Percentiles rank a stretch among this genome's conserved stretches.
Evolutionary conservation across 2,113 vertebrate genomes (phyloP).

Genomic region (Passer domesticus): DNA sequence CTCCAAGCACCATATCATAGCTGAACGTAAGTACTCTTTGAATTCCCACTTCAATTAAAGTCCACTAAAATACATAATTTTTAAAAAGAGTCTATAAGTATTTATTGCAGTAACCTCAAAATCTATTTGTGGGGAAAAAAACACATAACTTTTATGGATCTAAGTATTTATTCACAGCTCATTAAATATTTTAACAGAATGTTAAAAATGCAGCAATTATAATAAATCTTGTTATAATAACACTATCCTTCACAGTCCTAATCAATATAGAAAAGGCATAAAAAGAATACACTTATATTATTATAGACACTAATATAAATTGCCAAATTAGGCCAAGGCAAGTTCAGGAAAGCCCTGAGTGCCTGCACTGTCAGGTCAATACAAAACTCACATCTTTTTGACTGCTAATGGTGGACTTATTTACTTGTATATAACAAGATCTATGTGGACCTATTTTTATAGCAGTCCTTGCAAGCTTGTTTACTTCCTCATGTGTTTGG

Average conservation of each 20-base stretch:
- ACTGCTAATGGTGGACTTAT: neutral
- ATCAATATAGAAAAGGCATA: neutral
- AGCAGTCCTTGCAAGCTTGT: neutral
- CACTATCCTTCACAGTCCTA: neutral
- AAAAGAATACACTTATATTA: neutral
- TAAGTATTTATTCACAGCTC: neutral
- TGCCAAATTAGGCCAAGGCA: neutral
- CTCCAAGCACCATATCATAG: neutral
- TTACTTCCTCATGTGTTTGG: neutral
- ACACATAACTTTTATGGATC: fast-evolving
- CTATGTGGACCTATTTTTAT: neutral
- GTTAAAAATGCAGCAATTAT: neutral
- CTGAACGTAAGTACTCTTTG: neutral
- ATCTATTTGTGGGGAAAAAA: neutral
- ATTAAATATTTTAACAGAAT: neutral
- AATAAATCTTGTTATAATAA: neutral
- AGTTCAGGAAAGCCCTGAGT: neutral
- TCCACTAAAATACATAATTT: neutral
- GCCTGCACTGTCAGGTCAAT: neutral
- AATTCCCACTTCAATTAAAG: neutral
- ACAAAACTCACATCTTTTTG: neutral
- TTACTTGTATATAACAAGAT: neutral
- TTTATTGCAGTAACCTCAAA: neutral
- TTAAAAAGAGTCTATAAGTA: neutral
- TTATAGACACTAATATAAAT: neutral